phyloP scores from a whole-genome alignment of 2,797 vertebrate genomes.

The Enteromius fasciolatus region DNA sequence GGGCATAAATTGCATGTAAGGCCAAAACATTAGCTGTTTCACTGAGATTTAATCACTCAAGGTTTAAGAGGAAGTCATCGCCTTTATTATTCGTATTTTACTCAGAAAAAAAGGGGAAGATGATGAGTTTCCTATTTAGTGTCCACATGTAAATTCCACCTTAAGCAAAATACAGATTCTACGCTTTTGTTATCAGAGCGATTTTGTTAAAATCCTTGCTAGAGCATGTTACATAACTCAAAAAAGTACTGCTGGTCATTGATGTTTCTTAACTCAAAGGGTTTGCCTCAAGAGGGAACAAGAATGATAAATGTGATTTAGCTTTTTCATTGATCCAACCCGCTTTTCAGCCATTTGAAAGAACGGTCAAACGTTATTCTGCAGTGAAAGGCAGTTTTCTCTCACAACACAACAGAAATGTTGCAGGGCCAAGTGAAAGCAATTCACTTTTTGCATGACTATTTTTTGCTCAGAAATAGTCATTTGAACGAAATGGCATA shows the following conservation, averaged over 20 bases:
- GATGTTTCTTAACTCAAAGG: constrained; percentile 44
- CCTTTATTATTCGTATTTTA: neutral
- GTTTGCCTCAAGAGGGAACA: constrained; percentile 1
- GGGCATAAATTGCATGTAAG: constrained; percentile 21
- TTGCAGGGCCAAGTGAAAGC: neutral
- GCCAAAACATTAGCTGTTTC: neutral
- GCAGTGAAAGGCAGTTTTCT: neutral
- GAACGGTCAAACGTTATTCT: neutral
- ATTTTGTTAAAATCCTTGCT: constrained; percentile 31
- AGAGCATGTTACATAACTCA: constrained; percentile 47
- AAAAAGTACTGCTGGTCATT: constrained; percentile 37
- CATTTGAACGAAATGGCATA: too few relatives aligned
- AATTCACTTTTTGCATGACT: neutral
- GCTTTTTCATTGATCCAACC: neutral
- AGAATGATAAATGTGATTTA: neutral
- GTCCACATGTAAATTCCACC: constrained; percentile 58
- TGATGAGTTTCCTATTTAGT: constrained; percentile 60
- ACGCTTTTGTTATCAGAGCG: constrained; percentile 46
- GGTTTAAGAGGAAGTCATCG: neutral
- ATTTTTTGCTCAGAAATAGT: neutral
- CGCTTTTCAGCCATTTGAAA: constrained; percentile 16
- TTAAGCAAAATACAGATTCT: constrained; percentile 45
- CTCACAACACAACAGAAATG: neutral
- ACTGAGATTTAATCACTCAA: neutral
- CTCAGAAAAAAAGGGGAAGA: neutral